Conservation (phyloP, 2,797 vertebrate species). For the Lophotriccus pileatus region DNA sequence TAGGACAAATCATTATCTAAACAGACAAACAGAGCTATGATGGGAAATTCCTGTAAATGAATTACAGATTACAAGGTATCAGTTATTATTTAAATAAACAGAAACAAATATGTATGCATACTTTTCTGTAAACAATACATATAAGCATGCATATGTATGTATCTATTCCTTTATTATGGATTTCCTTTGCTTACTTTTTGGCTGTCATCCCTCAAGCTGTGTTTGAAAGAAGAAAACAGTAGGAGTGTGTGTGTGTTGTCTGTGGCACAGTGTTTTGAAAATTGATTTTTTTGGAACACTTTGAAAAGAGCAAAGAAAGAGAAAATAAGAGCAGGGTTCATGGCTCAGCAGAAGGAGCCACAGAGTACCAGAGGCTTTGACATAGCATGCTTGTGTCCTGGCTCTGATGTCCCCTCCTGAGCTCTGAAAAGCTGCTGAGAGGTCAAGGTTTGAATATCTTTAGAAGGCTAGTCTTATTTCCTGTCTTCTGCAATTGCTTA, state of each 20-base stretch:
- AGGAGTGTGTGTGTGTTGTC: not conserved
- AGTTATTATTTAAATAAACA: not conserved
- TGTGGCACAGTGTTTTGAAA: not conserved
- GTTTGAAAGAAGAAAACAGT: not conserved
- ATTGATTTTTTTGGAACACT: not conserved
- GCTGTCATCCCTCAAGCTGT: not conserved
- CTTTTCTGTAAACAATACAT: not conserved
- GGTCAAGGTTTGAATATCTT: not conserved
- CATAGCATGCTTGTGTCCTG: rapidly evolving
- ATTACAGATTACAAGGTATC: not conserved
- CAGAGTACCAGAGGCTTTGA: rapidly evolving
- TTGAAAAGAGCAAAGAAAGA: not conserved
- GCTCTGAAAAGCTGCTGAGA: not conserved
- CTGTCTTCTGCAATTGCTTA: not conserved
- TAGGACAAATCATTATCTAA: not conserved
- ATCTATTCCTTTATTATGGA: not conserved
- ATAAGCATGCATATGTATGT: not conserved
- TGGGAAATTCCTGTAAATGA: not conserved
- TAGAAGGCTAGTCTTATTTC: not conserved
- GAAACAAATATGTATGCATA: not conserved
- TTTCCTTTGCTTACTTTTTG: not conserved
- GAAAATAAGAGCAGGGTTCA: not conserved
- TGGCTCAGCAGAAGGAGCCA: not conserved
- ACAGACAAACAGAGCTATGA: not conserved
- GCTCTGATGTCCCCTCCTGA: not conserved